Evolutionary conservation across 2,888 invertebrate species (phyloP).

Genomic region (Ashinkailepas kermadecensis): DNA sequence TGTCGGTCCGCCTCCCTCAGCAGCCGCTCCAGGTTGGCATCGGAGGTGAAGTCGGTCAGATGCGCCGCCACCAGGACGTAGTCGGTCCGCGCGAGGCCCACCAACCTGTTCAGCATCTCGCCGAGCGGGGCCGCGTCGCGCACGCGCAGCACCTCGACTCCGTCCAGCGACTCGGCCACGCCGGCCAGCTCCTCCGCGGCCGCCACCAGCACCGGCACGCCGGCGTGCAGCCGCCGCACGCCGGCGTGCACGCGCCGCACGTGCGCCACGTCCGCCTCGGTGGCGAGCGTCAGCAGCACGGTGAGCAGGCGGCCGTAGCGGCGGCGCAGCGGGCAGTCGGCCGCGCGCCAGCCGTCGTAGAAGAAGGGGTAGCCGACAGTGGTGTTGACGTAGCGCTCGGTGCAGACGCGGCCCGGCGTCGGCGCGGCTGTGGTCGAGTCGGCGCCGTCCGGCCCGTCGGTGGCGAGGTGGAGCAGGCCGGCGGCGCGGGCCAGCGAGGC

Average conservation of each 20-base stretch:
- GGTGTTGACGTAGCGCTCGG: constrained; percentile 29
- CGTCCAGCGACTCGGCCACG: too few species aligned
- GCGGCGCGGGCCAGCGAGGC: constrained; percentile 21
- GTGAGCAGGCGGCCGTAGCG: neutral
- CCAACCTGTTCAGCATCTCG: constrained; percentile 35
- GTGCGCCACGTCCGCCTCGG: neutral
- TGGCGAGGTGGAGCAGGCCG: constrained; percentile 26
- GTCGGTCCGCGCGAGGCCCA: constrained; percentile 35
- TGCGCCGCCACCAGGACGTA: constrained; percentile 37
- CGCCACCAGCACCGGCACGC: neutral
- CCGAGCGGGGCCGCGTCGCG: constrained; percentile 30
- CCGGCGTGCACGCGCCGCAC: neutral
- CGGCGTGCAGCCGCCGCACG: neutral
- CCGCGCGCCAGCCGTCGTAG: constrained; percentile 32
- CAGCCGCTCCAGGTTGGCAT: constrained; percentile 37
- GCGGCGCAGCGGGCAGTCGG: constrained; percentile 19
- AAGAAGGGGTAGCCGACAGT: constrained; percentile 33
- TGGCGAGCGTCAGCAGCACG: neutral
- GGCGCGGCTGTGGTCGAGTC: constrained; percentile 14
- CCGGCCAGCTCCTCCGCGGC: neutral
- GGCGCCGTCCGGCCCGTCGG: constrained; percentile 18
- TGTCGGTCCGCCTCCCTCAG: constrained; percentile 34
- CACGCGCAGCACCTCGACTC: neutral
- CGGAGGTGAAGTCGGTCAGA: constrained; percentile 35
- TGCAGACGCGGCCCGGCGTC: constrained; percentile 29